Percentiles rank a stretch among this genome's conserved stretches.
These are phyloP conservation scores for Saxidomus purpurata DNA, from an alignment of 1,140 invertebrate species.

Conservation along the genomic window DNA sequence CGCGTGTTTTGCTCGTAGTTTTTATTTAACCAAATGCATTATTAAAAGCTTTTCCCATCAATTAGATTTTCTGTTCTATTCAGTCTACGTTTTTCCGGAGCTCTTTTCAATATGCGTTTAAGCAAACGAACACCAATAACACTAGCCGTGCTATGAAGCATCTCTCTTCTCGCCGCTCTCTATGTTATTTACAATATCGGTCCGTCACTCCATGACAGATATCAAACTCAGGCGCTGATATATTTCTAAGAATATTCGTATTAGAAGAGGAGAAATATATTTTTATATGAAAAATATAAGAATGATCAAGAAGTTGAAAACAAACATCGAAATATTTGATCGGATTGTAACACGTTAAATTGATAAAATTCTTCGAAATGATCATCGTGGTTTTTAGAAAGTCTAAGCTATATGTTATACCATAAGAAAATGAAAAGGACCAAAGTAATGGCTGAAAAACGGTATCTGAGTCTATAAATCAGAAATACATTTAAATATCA, in stretches of 20 bases:
- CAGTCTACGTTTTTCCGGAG: background rate
- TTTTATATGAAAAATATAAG: background rate
- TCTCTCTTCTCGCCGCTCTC: background rate
- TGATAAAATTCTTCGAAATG: too few relatives aligned
- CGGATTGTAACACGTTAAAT: too few relatives aligned
- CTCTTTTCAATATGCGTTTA: background rate
- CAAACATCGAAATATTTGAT: too few relatives aligned
- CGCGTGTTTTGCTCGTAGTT: background rate
- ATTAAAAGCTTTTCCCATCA: background rate
- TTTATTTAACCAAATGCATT: conserved; percentile 5
- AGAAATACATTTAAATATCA: too few relatives aligned
- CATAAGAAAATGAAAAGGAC: too few relatives aligned
- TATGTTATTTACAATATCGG: conserved; percentile 13
- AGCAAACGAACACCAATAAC: conserved; percentile 7
- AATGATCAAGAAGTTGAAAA: background rate
- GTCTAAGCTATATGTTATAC: too few relatives aligned
- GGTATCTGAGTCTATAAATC: too few relatives aligned
- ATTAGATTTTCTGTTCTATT: background rate
- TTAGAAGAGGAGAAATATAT: background rate
- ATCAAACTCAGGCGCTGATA: background rate
- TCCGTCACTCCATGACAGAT: conserved; percentile 2
- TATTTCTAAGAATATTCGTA: background rate
- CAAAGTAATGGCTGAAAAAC: too few relatives aligned
- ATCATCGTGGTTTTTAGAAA: too few relatives aligned
- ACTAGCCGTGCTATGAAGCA: background rate